Percentiles rank a stretch among this genome's conserved stretches.
These are phyloP conservation scores for Rhinophrynus dorsalis DNA, from an alignment of 2,797 vertebrate species.

Conservation along the genomic window DNA sequence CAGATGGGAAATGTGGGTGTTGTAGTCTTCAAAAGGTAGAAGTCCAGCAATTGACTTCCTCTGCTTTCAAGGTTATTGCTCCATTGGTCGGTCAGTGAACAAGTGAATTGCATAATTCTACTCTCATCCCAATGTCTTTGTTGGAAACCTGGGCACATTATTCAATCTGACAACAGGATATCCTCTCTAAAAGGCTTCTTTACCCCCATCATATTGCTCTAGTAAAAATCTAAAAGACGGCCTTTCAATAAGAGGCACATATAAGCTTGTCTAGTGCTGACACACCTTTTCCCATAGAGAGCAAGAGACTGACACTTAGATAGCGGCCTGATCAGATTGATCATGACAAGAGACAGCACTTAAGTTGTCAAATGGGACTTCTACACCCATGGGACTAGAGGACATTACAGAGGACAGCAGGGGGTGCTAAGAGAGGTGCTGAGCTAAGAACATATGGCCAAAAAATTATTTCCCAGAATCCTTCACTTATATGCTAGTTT, in stretches of 20 bases:
- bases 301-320: slow-evolving; percentile 63
- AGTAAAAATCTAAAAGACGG: slow-evolving; percentile 57
- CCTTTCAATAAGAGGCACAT: slow-evolving; percentile 67
- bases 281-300: slow-evolving; percentile 60
- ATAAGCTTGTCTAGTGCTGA: slow-evolving; percentile 60
- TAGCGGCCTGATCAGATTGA: slow-evolving; percentile 77
- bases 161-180: slow-evolving; percentile 37
- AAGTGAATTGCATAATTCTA: slow-evolving; percentile 9
- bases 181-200: slow-evolving; percentile 48
- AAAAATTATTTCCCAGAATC: background rate
- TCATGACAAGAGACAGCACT: slow-evolving; percentile 87
- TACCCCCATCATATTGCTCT: slow-evolving; percentile 60
- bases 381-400: slow-evolving; percentile 76
- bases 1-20: too few relatives aligned
- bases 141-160: slow-evolving; percentile 12
- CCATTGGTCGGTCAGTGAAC: slow-evolving; percentile 5
- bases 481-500: background rate
- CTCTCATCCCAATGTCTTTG: slow-evolving; percentile 13
- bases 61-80: too few relatives aligned
- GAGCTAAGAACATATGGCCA: background rate
- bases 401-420: slow-evolving; percentile 25
- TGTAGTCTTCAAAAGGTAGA: too few relatives aligned
- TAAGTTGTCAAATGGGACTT: slow-evolving; percentile 80
- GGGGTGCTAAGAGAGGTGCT: slow-evolving; percentile 27
- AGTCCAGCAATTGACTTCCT: too few relatives aligned